Conservation (phyloP, 2,113 vertebrate genomes). For the Oreochromis aureus region DNA sequence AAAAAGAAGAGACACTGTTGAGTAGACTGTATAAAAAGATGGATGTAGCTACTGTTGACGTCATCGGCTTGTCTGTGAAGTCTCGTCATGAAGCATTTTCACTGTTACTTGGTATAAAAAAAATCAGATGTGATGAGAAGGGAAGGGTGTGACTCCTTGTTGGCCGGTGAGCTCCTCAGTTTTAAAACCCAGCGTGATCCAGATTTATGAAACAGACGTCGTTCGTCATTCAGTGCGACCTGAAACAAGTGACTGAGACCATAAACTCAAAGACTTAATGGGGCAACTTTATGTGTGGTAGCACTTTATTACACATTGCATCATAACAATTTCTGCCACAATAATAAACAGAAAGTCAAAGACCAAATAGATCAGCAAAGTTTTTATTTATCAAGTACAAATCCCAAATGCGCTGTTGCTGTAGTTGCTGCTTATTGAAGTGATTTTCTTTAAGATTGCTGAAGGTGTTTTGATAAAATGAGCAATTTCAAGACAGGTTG, state of each 20-base stretch:
- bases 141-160: rapidly evolving
- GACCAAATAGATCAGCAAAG: neutral
- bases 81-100: neutral
- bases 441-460: neutral
- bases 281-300: neutral
- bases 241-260: neutral
- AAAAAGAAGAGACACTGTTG: too few species aligned
- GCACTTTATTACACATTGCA: neutral
- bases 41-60: neutral
- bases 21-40: neutral
- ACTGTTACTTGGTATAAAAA: neutral
- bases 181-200: rapidly evolving
- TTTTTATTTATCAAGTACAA: neutral
- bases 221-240: neutral
- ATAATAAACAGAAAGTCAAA: neutral
- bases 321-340: neutral
- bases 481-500: neutral
- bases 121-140: neutral
- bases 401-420: neutral
- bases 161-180: neutral
- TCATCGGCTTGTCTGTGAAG: neutral
- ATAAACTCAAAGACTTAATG: neutral
- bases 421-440: neutral
- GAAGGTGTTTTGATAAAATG: rapidly evolving
- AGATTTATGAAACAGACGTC: neutral